phyloP scores from a whole-genome alignment of 2,888 invertebrate genomes.

The Barypeithes pellucidus region DNA sequence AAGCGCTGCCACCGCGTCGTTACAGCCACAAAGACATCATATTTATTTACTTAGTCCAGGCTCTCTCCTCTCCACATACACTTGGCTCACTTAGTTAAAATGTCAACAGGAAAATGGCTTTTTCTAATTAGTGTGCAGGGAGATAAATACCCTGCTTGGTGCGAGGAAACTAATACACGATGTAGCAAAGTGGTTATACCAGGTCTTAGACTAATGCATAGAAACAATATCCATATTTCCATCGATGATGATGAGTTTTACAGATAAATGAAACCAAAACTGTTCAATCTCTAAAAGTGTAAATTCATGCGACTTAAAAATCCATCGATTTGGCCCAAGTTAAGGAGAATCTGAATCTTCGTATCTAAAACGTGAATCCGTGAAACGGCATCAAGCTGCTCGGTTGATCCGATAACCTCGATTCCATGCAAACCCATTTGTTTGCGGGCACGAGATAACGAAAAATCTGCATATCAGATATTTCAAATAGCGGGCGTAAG shows the following conservation, averaged over 20 bases:
- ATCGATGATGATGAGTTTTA: too few relatives aligned
- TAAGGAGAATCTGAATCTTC: conserved; percentile 23
- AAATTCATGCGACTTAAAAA: neutral
- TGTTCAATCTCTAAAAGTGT: neutral
- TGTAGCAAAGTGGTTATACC: too few relatives aligned
- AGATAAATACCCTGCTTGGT: neutral
- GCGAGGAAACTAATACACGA: too few relatives aligned
- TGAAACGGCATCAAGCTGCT: conserved; percentile 45
- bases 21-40: conserved; percentile 51
- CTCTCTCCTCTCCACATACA: conserved; percentile 30
- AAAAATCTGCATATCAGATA: conserved; percentile 53
- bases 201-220: too few relatives aligned
- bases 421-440: conserved; percentile 50
- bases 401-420: conserved; percentile 49
- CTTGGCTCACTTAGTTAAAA: conserved; percentile 42
- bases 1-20: conserved; percentile 46
- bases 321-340: conserved; percentile 11
- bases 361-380: conserved; percentile 44
- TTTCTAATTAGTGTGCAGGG: neutral
- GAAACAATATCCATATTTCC: too few relatives aligned
- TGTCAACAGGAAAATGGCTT: conserved; percentile 27
- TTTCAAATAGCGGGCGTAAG: conserved; percentile 39
- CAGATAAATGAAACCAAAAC: too few relatives aligned
- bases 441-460: conserved; percentile 50
- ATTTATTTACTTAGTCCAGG: conserved; percentile 53